A percentile compares a stretch with the other conserved stretches of the same genome.
phyloP scores from a whole-genome alignment of 2,113 vertebrate species.

The Mirounga angustirostris region DNA sequence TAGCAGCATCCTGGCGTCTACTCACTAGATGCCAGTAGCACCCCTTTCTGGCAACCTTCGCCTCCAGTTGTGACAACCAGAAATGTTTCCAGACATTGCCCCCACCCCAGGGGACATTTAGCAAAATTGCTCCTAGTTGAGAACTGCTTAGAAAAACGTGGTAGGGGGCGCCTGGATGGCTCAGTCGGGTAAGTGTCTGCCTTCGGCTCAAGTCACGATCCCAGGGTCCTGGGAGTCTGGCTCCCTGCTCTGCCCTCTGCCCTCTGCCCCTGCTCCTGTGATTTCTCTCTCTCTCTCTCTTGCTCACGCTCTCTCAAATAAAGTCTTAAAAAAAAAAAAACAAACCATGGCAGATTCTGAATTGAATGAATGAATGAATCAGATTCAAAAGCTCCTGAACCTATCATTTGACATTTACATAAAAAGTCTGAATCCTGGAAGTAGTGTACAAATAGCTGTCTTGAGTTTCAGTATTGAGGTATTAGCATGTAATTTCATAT shows the following conservation, averaged over 20 bases:
- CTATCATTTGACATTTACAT: background rate
- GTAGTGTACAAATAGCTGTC: background rate
- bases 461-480: slow-evolving; percentile 44
- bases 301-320: background rate
- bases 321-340: background rate
- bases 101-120: background rate
- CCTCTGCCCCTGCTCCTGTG: background rate
- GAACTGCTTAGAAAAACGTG: background rate
- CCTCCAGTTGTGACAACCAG: background rate
- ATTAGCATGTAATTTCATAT: background rate
- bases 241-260: background rate
- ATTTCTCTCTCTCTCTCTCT: background rate
- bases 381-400: background rate
- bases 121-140: background rate
- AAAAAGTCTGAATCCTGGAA: slow-evolving; percentile 17
- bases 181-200: background rate
- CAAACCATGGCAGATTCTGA: background rate
- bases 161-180: background rate
- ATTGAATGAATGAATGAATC: slow-evolving; percentile 40
- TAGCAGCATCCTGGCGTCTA: background rate
- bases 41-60: background rate
- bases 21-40: background rate
- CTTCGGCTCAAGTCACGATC: background rate
- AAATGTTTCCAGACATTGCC: background rate
- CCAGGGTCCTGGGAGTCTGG: background rate